These are phyloP conservation scores for Dorcus parallelipipedus DNA, from an alignment of 2,888 invertebrate genomes.

Conservation along the genomic window DNA sequence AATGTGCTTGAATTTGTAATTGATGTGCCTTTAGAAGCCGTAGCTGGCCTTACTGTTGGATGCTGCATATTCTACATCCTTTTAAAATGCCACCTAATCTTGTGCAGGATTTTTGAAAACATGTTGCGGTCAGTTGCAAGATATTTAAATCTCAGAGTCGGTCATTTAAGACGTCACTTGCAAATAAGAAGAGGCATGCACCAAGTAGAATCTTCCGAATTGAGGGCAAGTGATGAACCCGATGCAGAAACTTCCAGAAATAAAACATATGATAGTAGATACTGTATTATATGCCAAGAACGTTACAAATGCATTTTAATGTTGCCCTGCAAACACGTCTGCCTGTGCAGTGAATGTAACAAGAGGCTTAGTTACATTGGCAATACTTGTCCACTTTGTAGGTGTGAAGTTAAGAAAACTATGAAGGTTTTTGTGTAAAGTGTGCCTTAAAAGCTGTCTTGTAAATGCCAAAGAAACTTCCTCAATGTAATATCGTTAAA, in stretches of 20 bases:
- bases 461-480: too few species aligned
- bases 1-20: slow-evolving; percentile 31
- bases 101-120: slow-evolving; percentile 22
- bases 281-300: slow-evolving; percentile 58
- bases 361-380: slow-evolving; percentile 51
- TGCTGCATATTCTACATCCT: slow-evolving; percentile 33
- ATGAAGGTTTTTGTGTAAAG: slow-evolving; percentile 54
- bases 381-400: slow-evolving; percentile 55
- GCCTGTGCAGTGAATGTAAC: slow-evolving; percentile 55
- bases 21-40: slow-evolving; percentile 39
- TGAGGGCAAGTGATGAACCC: background rate
- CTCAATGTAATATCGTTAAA: too few species aligned
- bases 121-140: background rate
- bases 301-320: slow-evolving; percentile 55
- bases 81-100: slow-evolving; percentile 32
- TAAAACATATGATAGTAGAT: slow-evolving; percentile 37
- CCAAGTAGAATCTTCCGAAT: background rate
- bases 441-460: too few species aligned
- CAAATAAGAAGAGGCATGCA: background rate
- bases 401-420: slow-evolving; percentile 55
- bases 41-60: slow-evolving; percentile 32
- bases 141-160: too few species aligned
- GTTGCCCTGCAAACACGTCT: slow-evolving; percentile 57
- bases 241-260: background rate
- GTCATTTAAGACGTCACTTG: background rate